Base-by-base conservation (phyloP, 2,113 vertebrate species). In the Hydrolagus affinis region DNA sequence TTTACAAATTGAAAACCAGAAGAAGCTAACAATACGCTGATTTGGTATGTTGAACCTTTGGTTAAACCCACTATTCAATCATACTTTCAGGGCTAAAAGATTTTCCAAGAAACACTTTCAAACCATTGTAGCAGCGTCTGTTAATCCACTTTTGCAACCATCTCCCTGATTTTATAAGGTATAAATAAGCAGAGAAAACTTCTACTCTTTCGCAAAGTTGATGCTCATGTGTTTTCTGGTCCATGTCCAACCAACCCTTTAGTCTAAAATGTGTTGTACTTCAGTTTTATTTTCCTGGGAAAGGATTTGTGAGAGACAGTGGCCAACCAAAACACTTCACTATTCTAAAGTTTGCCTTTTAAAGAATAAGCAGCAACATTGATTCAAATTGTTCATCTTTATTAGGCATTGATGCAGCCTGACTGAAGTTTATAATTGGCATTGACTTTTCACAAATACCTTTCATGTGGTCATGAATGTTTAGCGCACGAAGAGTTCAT, bases 301-400 rank as follows among this genome's bases (percentile, higher is more conserved):
- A 78, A 60, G 23, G 9, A 3, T 17, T 80, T 64, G 28, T 19
- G 60, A 0, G 15, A 28, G 60, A 83, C 60, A 44, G 44, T 83
- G 14, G 23, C 6, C 21, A 17, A 28, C 2, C 59, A 28, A 83
- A 44, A 6, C 44, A 44, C 44, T 44, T 44, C 44, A 44, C 44
- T 44, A 44, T 44, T 44, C 44, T 44, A 1, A 44, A 21, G 78
- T 83, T 19, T 8, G 60, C 19, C 15, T 32, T 28, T 32, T 66
- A 30, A 32, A 19, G 60, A 66, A 32, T 68, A 30, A 80, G 8
- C 25, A 83, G 78, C 3, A 0, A 66, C 15, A 32, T 21, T 62
- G 72, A 74, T 74, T 75, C 30, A 57, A 75, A 75, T 75, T 21
- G 21, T 56, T 57, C 56, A 28, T 21, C 60, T 83, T 83, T 30